Base-by-base conservation (phyloP, 2,888 invertebrate species). In the Eulithis testata region DNA sequence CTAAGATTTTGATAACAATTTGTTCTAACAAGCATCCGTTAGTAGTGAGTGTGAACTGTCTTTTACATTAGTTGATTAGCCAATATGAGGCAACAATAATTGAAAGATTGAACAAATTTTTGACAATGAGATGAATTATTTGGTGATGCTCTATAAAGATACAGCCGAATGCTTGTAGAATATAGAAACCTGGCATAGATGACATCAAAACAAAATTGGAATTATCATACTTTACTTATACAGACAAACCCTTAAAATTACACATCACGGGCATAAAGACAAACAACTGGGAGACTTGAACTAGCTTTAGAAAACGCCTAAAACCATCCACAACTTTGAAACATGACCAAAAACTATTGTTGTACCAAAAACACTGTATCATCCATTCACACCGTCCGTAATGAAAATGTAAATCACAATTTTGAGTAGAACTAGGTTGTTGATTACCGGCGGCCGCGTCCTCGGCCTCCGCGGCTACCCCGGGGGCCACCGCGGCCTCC, bases 401-500 rank as follows among this genome's bases (percentile, higher is more conserved):
- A 53, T 40, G 27, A 51, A 53, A 60, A 66, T 62, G 64, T 65
- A 66, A 66, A 63, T 56, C 63, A 60, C 63, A 60, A 63, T 66
- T 59, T 61, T 49, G 7, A 31, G 31, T 37, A 59, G 49, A 73
- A 65, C 76, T 85, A 83, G 53, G 64, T 65, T 57, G 60, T 68
- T 63, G 70, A 69, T 83, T 89, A 92, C 77, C 92, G 91, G 11
- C 93, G 87, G 2, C 93, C 93, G 44, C 93, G 87, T 1, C 93
- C 92, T 1, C 93, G 84, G 61, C 89, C 86, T 50, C 92, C 90
- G 6, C 95, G 95, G 77, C 95, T 94, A 9, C 96, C 96, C 77
- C 96, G 93, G 2, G 96, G 95, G n/a, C 96, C 93, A 8, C 95
- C 95, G 27, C 96, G 94, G 2, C 96, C 95, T 8, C 96, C 96